Conservation (phyloP, 2,113 vertebrate genomes). For the Arizona elegans region DNA sequence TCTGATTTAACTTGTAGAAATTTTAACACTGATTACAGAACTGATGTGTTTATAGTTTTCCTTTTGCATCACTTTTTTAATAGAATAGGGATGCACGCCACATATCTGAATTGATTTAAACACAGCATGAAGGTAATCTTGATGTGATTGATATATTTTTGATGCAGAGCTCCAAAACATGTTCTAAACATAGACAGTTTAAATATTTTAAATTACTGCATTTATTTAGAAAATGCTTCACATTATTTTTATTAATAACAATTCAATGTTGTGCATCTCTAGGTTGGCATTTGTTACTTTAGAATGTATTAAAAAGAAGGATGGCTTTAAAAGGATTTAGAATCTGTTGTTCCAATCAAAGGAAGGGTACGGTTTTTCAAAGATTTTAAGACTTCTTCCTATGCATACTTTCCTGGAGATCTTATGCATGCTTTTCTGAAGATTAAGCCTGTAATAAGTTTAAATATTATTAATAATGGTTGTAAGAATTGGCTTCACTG, state of each 20-base stretch:
- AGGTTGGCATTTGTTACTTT: background rate
- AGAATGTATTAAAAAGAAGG: background rate
- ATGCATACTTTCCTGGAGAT: background rate
- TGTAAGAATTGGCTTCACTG: background rate
- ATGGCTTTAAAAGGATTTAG: background rate
- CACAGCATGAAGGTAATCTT: background rate
- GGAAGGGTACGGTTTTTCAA: constrained; percentile 8
- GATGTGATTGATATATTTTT: background rate
- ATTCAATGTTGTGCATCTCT: background rate
- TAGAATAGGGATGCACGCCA: background rate
- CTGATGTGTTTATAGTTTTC: background rate
- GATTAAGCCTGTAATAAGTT: background rate
- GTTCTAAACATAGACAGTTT: background rate
- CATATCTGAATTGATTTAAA: background rate
- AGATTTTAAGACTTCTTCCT: background rate
- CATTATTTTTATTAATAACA: background rate
- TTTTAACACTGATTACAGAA: background rate
- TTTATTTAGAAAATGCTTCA: background rate
- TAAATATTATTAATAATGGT: background rate
- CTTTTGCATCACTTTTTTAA: background rate
- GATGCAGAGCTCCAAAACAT: background rate
- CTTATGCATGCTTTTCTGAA: background rate
- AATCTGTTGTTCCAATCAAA: background rate
- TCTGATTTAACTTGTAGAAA: background rate
- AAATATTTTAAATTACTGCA: background rate